Evolutionary conservation across 2,888 invertebrate species (phyloP), one percentile per base, ranked within the genome.

Genomic region (Meta bourneti): DNA sequence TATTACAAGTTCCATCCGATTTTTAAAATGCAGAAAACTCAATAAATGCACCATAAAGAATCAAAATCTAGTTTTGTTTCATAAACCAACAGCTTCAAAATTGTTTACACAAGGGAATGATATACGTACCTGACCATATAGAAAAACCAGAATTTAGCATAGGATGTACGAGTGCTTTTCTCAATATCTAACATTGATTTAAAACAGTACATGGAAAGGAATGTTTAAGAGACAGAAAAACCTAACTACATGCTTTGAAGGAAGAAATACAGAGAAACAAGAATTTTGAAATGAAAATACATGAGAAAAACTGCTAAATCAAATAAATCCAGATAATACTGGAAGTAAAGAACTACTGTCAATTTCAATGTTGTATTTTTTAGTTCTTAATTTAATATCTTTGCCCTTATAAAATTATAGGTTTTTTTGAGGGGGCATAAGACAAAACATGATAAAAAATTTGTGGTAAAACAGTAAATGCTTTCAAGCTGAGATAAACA

Each of bases 91-190:
- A 34, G 34, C 34, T 34, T 19, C 11, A 74, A 74, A 74, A 19
- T 11, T 34, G 6, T 74, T 74, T 7, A 74, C 11, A 34, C 19
- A 74, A 74, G n/a, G 19, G 34, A 19, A 74, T 74, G n/a, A 34
- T 11, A 74, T 74, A 74, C 74, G 19, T 19, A 74, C 74, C 74
- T 74, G 74, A 74, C 11, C 11, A 74, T 19, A 74, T 19, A n/a
- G n/a, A 61, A 61, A 61, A 61, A 61, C 61, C 61, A 61, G 61
- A 61, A 61, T 34, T 34, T 34, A n/a, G n/a, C n/a, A n/a, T n/a
- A 34, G 34, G 34, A 34, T 16, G 16, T 16, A 61, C 11, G 61
- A 61, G 61, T 61, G 61, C 61, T 61, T 61, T 61, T 61, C 61
- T 61, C 11, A 16, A 1, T 34, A 34, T 34, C 34, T 34, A 16